Conservation (phyloP, 92 coral and sea anemone species). For the Epizoanthus fatuus region DNA sequence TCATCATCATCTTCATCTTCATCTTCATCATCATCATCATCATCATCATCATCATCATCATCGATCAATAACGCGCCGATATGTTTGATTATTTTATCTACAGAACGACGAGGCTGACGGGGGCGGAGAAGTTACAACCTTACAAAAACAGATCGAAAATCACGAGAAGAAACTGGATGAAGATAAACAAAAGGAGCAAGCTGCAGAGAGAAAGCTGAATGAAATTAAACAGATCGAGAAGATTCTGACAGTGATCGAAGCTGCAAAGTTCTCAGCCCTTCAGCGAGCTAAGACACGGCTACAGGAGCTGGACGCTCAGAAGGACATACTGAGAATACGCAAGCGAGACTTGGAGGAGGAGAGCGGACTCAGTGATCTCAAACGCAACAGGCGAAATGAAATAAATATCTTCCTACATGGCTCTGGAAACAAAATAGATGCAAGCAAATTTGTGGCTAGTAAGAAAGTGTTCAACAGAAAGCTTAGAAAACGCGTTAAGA, state of each 20-base stretch:
- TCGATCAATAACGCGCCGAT: too few species aligned
- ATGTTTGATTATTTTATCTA: too few species aligned
- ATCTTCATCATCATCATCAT: too few species aligned
- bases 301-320: constrained; percentile 56
- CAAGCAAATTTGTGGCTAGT: constrained; percentile 70
- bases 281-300: constrained; percentile 83
- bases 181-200: constrained; percentile 80
- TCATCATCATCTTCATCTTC: too few species aligned
- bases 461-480: constrained; percentile 23
- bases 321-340: constrained; percentile 71
- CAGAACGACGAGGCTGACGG: constrained; percentile 29
- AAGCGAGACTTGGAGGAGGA: constrained; percentile 85
- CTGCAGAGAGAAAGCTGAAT: constrained; percentile 87
- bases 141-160: constrained; percentile 63
- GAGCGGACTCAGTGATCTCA: constrained; percentile 66
- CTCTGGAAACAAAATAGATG: constrained; percentile 81
- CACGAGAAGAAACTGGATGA: constrained; percentile 77
- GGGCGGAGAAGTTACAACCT: constrained; percentile 10
- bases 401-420: constrained; percentile 90
- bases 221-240: constrained; percentile 88
- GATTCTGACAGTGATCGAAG: constrained; percentile 92
- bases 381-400: constrained; percentile 73
- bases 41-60: too few species aligned
- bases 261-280: constrained; percentile 93
- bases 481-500: constrained; percentile 4